A percentile compares a stretch with the other conserved stretches of the same genome.
These are phyloP conservation scores for Drosophila maculinotata DNA, from an alignment of 2,888 invertebrate species.

Conservation along the genomic window DNA sequence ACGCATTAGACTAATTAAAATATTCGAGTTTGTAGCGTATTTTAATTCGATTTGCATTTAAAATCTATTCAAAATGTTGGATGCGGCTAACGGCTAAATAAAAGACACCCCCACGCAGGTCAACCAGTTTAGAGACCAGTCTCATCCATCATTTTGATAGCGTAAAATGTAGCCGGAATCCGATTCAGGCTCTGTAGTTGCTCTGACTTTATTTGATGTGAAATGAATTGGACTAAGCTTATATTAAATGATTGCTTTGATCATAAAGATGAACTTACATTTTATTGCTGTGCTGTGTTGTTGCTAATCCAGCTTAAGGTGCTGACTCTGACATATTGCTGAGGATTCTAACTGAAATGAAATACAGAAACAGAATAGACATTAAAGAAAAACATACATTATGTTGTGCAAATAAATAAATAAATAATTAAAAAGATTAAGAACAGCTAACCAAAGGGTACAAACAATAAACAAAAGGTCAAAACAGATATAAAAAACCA, in stretches of 20 bases:
- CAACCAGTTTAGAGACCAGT: slow-evolving; percentile 68
- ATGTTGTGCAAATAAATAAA: slow-evolving; percentile 55
- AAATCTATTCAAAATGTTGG: slow-evolving; percentile 61
- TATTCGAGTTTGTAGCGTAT: slow-evolving; percentile 56
- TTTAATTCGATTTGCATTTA: slow-evolving; percentile 72
- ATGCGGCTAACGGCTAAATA: slow-evolving; percentile 18
- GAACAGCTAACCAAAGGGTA: slow-evolving; percentile 50
- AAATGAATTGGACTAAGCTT: slow-evolving; percentile 56
- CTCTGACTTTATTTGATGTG: slow-evolving; percentile 48
- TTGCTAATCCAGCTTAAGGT: slow-evolving; percentile 55
- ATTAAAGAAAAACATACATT: slow-evolving; percentile 40
- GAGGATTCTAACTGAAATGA: slow-evolving; percentile 58
- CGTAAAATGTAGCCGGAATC: slow-evolving; percentile 42
- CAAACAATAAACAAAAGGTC: slow-evolving; percentile 54
- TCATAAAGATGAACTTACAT: slow-evolving; percentile 62
- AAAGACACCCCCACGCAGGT: slow-evolving; percentile 61
- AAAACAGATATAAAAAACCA: slow-evolving; percentile 66
- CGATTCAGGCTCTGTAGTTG: slow-evolving; percentile 7
- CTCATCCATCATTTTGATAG: slow-evolving; percentile 75
- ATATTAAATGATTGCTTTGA: slow-evolving; percentile 18
- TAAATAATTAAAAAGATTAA: slow-evolving; percentile 59
- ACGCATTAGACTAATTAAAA: slow-evolving; percentile 78
- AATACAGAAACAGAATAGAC: slow-evolving; percentile 25
- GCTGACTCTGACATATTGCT: slow-evolving; percentile 62
- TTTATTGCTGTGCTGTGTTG: slow-evolving; percentile 31